These are phyloP conservation scores for Perodicticus potto DNA, from an alignment of 2,797 vertebrate genomes.

Conservation along the genomic window DNA sequence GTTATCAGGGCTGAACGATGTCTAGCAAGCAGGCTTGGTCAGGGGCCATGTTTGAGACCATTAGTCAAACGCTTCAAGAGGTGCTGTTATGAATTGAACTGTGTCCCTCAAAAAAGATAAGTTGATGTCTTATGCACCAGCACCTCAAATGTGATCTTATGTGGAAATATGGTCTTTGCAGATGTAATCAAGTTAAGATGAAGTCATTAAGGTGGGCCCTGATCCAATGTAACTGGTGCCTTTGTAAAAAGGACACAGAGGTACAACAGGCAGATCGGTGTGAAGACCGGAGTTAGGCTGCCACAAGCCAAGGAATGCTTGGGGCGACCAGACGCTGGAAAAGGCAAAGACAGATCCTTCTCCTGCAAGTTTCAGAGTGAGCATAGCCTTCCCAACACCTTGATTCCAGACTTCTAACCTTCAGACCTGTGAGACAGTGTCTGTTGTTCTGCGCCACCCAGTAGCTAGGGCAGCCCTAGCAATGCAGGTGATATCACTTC, in stretches of 20 bases:
- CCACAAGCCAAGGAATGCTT: neutral
- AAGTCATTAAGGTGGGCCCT: neutral
- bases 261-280: neutral
- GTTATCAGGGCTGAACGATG: neutral
- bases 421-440: neutral
- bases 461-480: neutral
- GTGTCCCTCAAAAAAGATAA: neutral
- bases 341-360: neutral
- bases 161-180: neutral
- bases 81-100: neutral
- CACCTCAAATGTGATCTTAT: neutral
- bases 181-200: constrained; percentile 5
- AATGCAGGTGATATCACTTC: neutral
- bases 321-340: neutral
- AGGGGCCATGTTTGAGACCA: neutral
- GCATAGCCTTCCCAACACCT: neutral
- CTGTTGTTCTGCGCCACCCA: neutral
- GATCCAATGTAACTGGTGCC: neutral
- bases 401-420: neutral
- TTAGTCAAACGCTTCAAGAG: constrained; percentile 26
- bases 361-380: neutral
- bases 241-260: neutral
- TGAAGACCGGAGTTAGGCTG: neutral
- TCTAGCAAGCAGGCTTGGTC: neutral
- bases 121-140: neutral